These are phyloP conservation scores for Lochmaea crataegi DNA, from an alignment of 2,888 invertebrate genomes.

Conservation along the genomic window DNA sequence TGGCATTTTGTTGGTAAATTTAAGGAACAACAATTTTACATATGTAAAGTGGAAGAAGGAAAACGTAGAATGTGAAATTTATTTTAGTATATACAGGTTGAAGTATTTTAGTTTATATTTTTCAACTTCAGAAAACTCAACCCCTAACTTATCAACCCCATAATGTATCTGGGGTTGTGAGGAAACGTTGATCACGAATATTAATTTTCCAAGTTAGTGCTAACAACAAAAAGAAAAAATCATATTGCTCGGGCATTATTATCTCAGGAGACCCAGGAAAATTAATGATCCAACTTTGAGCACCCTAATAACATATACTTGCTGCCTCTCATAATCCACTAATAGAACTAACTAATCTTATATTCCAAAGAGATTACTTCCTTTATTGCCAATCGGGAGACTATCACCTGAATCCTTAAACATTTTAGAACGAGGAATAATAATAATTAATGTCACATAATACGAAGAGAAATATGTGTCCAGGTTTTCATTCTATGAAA, in stretches of 20 bases:
- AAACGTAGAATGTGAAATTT: neutral
- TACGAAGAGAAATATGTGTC: neutral
- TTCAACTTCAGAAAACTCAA: neutral
- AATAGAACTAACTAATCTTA: slow-evolving; percentile 39
- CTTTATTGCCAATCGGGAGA: slow-evolving; percentile 35
- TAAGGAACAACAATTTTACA: slow-evolving; percentile 1
- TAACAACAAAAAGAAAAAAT: slow-evolving; percentile 16
- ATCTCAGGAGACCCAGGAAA: slow-evolving; percentile 33
- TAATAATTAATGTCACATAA: neutral
- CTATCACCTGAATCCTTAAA: slow-evolving; percentile 41
- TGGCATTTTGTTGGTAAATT: slow-evolving; percentile 18
- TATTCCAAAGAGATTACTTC: slow-evolving; percentile 38
- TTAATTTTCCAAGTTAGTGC: slow-evolving; percentile 28
- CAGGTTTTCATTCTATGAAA: too few relatives aligned
- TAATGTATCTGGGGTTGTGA: neutral
- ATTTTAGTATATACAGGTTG: too few relatives aligned
- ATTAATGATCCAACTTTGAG: slow-evolving; percentile 40
- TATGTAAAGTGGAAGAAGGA: neutral
- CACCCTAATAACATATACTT: slow-evolving; percentile 37
- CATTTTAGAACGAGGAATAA: slow-evolving; percentile 16
- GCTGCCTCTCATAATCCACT: slow-evolving; percentile 30
- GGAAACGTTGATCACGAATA: slow-evolving; percentile 1
- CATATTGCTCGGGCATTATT: slow-evolving; percentile 27
- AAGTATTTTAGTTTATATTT: too few relatives aligned
- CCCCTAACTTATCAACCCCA: too few relatives aligned